Base-by-base conservation (phyloP, 2,888 invertebrate genomes). In the Pterostichus niger region DNA sequence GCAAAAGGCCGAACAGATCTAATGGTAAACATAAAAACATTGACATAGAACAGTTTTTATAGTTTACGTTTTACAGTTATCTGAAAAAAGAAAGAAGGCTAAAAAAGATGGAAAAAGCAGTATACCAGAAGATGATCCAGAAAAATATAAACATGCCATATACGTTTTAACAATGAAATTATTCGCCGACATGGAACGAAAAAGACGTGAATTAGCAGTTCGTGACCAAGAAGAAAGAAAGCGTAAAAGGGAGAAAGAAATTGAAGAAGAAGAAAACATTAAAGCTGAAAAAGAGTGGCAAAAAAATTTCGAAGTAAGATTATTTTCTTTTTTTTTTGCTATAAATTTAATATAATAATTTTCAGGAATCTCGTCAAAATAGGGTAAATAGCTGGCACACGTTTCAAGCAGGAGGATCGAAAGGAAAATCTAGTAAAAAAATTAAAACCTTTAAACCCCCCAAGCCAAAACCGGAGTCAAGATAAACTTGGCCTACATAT, bases 141-240 rank as follows among this genome's bases (percentile, higher is more conserved):
- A 91, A 75, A 96, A 96, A 88, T 96, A 95, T 89, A 96, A 96
- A 90, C 98, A 98, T 90, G 95, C 99, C 2, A 93, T 99, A 76
- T 98, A 98, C 92, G 98, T 99, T n/a, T 96, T 99, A 94, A 99
- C 98, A 10, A 99, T 98, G 97, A 99, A 99, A 93, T 88, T 93
- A 85, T 95, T 95, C 89, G 99, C 99, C 75, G 99, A 99, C 88
- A 96, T 98, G 94, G 98, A 99, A 88, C 93, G 98, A 77, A 96
- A 98, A 90, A 92, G 95, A 68, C 94, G 97, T 87, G 96, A 97
- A 88, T 91, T 97, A 71, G 97, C 98, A 87, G 95, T 95, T 11
- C 92, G 98, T 64, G 98, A 97, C 87, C 96, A 96, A 91, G 98
- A 98, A 89, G 98, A 98, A 87, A 93, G 98, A 79, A 98, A 98